phyloP scores from a whole-genome alignment of 2,797 vertebrate genomes.

The Hipposideros larvatus region DNA sequence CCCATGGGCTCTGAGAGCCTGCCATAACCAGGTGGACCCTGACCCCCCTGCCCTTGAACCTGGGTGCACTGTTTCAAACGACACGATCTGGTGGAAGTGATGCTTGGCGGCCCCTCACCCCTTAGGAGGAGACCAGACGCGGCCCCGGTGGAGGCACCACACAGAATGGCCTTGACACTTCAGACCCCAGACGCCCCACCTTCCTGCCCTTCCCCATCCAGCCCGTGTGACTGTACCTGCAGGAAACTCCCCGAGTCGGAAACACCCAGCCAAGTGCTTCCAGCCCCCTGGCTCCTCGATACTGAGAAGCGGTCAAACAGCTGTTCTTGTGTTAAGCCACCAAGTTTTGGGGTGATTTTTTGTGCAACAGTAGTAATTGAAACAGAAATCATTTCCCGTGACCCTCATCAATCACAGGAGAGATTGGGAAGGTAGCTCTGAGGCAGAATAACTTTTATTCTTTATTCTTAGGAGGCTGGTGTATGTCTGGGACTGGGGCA shows the following conservation, averaged over 20 bases:
- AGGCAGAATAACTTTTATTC: neutral
- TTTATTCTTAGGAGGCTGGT: neutral
- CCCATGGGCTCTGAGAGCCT: neutral
- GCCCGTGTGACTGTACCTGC: no score
- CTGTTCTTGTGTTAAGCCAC: neutral
- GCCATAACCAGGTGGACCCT: no score
- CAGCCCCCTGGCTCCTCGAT: neutral
- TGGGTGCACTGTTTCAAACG: neutral
- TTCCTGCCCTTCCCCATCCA: neutral
- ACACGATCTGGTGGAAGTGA: neutral
- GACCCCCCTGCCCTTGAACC: neutral
- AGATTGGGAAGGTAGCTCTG: neutral
- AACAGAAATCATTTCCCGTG: neutral
- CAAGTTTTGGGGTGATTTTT: neutral
- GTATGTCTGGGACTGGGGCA: no score
- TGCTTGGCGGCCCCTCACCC: neutral
- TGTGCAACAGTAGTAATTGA: neutral
- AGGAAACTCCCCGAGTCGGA: neutral
- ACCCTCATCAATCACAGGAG: neutral
- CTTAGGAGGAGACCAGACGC: neutral
- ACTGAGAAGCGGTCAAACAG: neutral
- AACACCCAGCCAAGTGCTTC: neutral
- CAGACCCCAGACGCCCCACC: fast-evolving
- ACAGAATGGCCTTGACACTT: fast-evolving
- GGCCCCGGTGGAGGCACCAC: neutral